Evolutionary conservation across 2,113 vertebrate species (phyloP).

Genomic region (Dicrurus megarhynchus): DNA sequence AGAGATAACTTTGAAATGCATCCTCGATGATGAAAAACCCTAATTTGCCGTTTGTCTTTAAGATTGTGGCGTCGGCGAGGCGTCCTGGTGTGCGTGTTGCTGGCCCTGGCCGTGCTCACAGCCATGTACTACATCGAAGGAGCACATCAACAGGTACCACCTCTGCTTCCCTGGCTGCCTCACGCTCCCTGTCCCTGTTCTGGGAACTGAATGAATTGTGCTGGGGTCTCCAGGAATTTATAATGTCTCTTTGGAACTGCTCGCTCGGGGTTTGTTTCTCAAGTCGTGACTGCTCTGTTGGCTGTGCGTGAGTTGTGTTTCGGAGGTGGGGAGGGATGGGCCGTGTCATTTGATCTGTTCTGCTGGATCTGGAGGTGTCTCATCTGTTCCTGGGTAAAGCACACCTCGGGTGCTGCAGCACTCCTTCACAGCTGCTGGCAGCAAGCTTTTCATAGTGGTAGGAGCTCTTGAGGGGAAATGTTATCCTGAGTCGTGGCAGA

Average conservation of each 20-base stretch:
- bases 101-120: slow-evolving; percentile 82
- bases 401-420: neutral
- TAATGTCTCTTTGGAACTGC: neutral
- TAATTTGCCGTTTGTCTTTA: slow-evolving; percentile 62
- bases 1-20: neutral
- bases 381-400: neutral
- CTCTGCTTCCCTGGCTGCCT: neutral
- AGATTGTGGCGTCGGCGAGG: slow-evolving; percentile 90
- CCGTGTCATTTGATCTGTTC: neutral
- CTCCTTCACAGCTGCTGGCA: neutral
- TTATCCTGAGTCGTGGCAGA: neutral
- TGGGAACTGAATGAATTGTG: neutral
- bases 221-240: neutral
- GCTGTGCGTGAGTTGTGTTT: neutral
- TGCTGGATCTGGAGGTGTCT: neutral
- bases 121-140: slow-evolving; percentile 90
- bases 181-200: neutral
- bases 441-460: neutral
- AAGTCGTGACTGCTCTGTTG: neutral
- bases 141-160: slow-evolving; percentile 87
- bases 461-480: neutral
- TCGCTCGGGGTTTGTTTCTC: neutral
- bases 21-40: neutral
- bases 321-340: neutral
- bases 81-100: slow-evolving; percentile 76